Percentiles rank a stretch among this genome's conserved stretches.
Evolutionary conservation across 2,797 vertebrate genomes (phyloP).

Genomic region (Sparus aurata): DNA sequence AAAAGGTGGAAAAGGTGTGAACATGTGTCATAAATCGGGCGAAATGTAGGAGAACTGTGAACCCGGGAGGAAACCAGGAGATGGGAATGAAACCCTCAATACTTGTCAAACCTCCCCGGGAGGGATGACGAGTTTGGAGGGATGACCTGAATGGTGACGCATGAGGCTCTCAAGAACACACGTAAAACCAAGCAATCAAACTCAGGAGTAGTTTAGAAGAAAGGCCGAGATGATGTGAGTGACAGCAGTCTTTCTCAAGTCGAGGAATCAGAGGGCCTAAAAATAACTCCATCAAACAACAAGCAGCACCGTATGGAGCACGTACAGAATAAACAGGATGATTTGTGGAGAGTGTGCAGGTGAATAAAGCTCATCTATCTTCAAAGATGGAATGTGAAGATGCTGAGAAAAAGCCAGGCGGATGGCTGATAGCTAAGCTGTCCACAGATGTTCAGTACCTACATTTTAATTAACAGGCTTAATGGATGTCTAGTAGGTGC

Average conservation of each 20-base stretch:
- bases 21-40: too few species aligned
- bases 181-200: conserved; percentile 36
- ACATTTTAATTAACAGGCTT: conserved; percentile 72
- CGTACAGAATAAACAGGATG: conserved; percentile 59
- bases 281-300: conserved; percentile 76
- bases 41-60: too few species aligned
- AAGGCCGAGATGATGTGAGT: conserved; percentile 47
- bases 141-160: too few species aligned
- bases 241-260: conserved; percentile 64
- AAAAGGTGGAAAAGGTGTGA: too few species aligned
- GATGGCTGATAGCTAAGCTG: conserved; percentile 42
- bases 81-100: too few species aligned
- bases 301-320: conserved; percentile 66
- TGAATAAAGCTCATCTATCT: conserved; percentile 50
- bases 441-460: conserved; percentile 68
- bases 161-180: not conserved
- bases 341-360: conserved; percentile 40
- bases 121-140: too few species aligned
- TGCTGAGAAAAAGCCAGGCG: conserved; percentile 19
- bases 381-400: conserved; percentile 41
- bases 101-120: too few species aligned
- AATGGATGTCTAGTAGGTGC: conserved; percentile 64
- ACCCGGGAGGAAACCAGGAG: too few species aligned
- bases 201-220: conserved; percentile 38
- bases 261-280: conserved; percentile 67